Base-by-base conservation (phyloP, 2,888 invertebrate species). In the Drosophila acutilabella region DNA sequence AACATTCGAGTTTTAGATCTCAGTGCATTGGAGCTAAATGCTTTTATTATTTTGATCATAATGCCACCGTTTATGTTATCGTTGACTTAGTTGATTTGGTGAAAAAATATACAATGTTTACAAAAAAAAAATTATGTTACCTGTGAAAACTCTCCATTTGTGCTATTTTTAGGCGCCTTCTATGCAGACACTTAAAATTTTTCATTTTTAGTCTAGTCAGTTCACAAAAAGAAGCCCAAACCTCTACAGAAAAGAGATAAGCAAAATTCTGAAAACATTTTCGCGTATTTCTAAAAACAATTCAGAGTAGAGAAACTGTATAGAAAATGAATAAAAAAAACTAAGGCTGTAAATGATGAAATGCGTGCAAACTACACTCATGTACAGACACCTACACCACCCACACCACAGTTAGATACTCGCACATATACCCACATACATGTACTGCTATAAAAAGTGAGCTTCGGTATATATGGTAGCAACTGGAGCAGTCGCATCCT, bases 261-360 rank as follows among this genome's bases (percentile, higher is more conserved):
- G 36, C 68, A 70, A 69, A 74, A 73, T 68, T 80, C 75, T 69
- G 89, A 78, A 89, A 88, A 81, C 81, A 79, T 78, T 80, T 89
- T 81, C 89, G 85, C 85, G 81, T 89, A 85, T 89, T 89, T 89
- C 89, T 89, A 89, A 89, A 89, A 88, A 89, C 88, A 89, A 84
- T 88, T 86, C 86, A 42, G 4, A 26, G 13, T 10, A 10, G 44
- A 48, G 5, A 45, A 56, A 42, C 30, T 42, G 16, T 40, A 20
- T 36, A 26, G 64, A 60, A 59, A 64, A 42, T 44, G 53, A 33
- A 56, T 42, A 40, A 61, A 71, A 61, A 71, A 74, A 66, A 58
- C 64, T 40, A 61, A 71, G 61, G 69, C 68, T 65, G 69, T 84
- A 86, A 88, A 86, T 83, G 87, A 86, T 81, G 87, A 87, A 85